Percentiles rank a stretch among this genome's conserved stretches.
Conservation (phyloP, 2,797 vertebrate genomes). For the Eulemur mongoz region DNA sequence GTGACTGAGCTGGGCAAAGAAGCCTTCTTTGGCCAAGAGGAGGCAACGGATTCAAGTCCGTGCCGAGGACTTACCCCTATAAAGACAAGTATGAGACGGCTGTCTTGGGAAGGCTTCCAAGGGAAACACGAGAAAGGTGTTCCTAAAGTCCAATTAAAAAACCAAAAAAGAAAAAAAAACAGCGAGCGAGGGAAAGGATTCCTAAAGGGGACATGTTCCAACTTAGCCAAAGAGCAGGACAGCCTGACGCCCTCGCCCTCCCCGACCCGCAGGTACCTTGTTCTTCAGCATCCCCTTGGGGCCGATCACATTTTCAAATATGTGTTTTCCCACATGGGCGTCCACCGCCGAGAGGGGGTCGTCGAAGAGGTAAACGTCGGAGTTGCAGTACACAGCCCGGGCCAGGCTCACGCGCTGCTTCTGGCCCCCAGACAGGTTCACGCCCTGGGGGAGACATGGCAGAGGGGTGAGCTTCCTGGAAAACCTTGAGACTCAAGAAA, state of each 20-base stretch:
- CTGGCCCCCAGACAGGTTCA: constrained; percentile 97
- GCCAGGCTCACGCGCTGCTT: constrained; percentile 97
- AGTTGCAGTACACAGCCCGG: constrained; percentile 92
- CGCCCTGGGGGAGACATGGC: constrained; percentile 86
- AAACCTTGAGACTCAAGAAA: not conserved
- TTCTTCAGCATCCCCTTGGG: constrained; percentile 93
- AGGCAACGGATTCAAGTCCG: not conserved
- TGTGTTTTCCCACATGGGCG: constrained; percentile 97
- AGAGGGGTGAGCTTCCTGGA: not conserved
- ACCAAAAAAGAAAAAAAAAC: not conserved
- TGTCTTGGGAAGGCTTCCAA: not conserved
- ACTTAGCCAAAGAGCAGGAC: accelerated
- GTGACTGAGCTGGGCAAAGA: not conserved
- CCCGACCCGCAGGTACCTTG: constrained; percentile 85
- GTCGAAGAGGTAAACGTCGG: constrained; percentile 92
- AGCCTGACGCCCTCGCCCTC: accelerated
- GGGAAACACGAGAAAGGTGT: not conserved
- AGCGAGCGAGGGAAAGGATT: not conserved
- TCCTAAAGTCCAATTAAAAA: not conserved
- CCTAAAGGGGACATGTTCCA: not conserved
- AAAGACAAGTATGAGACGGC: not conserved
- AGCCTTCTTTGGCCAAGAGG: not conserved
- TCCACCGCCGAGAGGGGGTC: constrained; percentile 97
- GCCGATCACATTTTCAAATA: constrained; percentile 96
- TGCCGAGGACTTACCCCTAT: not conserved